Conservation (phyloP, 2,113 vertebrate genomes). For the Gadus macrocephalus region DNA sequence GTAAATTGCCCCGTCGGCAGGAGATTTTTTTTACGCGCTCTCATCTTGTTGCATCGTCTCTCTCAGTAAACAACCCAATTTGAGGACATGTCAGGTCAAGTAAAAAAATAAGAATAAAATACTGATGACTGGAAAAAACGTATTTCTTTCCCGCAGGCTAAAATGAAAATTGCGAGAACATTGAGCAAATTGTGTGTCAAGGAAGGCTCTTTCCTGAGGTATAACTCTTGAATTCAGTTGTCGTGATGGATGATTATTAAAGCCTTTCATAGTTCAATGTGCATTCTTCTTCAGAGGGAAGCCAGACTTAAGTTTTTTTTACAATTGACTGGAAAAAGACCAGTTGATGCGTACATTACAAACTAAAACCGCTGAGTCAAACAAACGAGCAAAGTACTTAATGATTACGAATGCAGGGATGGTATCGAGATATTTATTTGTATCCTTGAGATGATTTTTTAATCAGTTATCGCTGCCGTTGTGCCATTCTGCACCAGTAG, state of each 20-base stretch:
- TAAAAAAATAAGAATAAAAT: conserved; percentile 50
- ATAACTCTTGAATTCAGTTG: too few species aligned
- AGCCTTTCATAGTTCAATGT: not conserved
- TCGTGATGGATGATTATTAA: not conserved
- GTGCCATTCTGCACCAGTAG: too few species aligned
- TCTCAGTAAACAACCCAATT: conserved; percentile 56
- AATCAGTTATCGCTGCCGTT: too few species aligned
- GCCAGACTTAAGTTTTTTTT: not conserved
- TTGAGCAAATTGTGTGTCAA: too few species aligned
- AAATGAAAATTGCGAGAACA: conserved; percentile 16
- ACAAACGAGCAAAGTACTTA: conserved; percentile 10
- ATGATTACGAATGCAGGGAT: too few species aligned
- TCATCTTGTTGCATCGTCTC: conserved; percentile 37
- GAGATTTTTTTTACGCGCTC: conserved; percentile 28
- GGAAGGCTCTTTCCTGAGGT: too few species aligned
- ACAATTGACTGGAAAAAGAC: conserved; percentile 4
- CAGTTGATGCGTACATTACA: conserved; percentile 33
- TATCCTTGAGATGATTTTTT: too few species aligned
- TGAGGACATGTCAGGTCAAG: conserved; percentile 68
- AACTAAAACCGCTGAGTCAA: conserved; percentile 12
- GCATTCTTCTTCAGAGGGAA: not conserved
- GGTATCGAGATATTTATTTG: too few species aligned
- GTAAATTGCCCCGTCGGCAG: conserved; percentile 27
- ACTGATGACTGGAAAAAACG: conserved; percentile 26
- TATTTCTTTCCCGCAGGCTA: conserved; percentile 18